Conservation (phyloP, 1,140 invertebrate species). For the Octopus sinensis region DNA sequence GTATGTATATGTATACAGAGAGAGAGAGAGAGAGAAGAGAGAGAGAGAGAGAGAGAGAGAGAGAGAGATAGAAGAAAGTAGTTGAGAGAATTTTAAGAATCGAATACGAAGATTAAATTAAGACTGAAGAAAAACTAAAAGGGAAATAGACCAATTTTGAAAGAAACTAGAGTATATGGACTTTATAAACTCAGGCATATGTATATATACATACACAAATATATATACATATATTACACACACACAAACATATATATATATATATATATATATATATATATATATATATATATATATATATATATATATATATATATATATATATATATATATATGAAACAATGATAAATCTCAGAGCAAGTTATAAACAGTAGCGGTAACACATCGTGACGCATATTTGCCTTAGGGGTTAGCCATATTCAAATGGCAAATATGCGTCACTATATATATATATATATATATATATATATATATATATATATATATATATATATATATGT, state of each 20-base stretch:
- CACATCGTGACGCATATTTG: neutral
- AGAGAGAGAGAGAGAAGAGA: constrained; percentile 12
- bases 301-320: neutral
- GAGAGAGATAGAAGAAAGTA: neutral
- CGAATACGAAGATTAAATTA: too few relatives aligned
- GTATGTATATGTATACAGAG: too few relatives aligned
- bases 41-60: constrained; percentile 13
- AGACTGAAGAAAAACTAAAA: too few relatives aligned
- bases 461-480: too few relatives aligned
- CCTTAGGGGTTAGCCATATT: neutral
- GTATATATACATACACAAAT: neutral
- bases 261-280: constrained; percentile 1
- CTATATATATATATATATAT: too few relatives aligned
- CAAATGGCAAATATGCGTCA: too few relatives aligned
- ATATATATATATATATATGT: too few relatives aligned
- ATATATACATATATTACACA: neutral
- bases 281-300: constrained; percentile 4
- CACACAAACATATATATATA: neutral
- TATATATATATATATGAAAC: neutral
- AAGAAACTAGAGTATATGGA: neutral
- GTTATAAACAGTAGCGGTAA: neutral
- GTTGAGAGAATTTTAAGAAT: too few relatives aligned
- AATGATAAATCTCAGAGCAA: neutral
- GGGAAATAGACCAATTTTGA: too few relatives aligned
- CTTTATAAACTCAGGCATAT: neutral